phyloP scores from a whole-genome alignment of 2,888 invertebrate genomes.

The Ormyrus nitidulus region DNA sequence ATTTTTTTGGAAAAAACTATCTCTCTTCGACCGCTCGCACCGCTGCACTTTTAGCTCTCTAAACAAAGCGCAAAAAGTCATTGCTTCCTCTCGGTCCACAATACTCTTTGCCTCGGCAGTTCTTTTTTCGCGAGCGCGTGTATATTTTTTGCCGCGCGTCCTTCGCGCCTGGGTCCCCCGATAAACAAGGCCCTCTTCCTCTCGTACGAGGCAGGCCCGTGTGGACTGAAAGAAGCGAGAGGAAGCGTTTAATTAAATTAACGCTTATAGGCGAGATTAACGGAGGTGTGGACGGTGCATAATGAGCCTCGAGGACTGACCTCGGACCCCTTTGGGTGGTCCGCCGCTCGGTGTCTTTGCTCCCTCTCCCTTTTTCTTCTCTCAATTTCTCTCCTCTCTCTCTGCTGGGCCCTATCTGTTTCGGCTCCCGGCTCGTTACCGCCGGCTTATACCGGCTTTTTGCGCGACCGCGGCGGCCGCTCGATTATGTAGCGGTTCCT shows the following conservation, averaged over 20 bases:
- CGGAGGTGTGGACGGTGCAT: slow-evolving; percentile 74
- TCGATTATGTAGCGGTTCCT: slow-evolving; percentile 73
- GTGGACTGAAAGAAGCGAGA: slow-evolving; percentile 61
- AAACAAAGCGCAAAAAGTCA: too few relatives aligned
- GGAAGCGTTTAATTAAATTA: slow-evolving; percentile 75
- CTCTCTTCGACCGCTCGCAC: background rate
- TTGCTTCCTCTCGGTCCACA: background rate
- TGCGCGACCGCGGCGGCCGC: background rate
- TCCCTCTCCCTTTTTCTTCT: background rate
- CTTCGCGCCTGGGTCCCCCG: slow-evolving; percentile 7
- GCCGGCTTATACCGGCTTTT: background rate
- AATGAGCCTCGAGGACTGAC: slow-evolving; percentile 71
- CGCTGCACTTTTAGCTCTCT: background rate
- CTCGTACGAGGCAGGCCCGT: slow-evolving; percentile 39
- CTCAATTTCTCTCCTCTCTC: background rate
- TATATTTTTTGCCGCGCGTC: slow-evolving; percentile 44
- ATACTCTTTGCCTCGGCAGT: slow-evolving; percentile 3
- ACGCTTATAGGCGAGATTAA: slow-evolving; percentile 74
- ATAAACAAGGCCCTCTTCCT: slow-evolving; percentile 17
- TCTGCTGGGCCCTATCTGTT: slow-evolving; percentile 1
- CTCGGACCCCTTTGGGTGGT: slow-evolving; percentile 74
- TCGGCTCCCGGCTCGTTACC: slow-evolving; percentile 40
- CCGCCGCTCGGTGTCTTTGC: slow-evolving; percentile 62
- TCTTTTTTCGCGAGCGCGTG: slow-evolving; percentile 26
- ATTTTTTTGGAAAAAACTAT: too few relatives aligned